Conservation (phyloP, 2,797 vertebrate genomes). For the Channa striata region DNA sequence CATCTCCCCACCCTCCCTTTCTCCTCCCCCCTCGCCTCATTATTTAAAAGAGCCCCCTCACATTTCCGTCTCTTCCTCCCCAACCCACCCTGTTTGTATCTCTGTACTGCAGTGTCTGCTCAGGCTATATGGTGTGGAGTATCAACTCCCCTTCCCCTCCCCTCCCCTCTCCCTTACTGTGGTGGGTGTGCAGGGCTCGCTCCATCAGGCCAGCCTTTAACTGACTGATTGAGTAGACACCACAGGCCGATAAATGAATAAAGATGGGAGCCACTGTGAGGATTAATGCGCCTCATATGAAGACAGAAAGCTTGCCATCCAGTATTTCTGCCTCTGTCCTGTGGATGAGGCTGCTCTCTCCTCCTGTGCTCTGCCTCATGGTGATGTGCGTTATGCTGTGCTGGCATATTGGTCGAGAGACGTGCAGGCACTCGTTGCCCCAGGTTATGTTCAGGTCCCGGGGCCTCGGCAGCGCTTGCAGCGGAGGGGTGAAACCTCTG, state of each 20-base stretch:
- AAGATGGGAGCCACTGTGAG: slow-evolving; percentile 75
- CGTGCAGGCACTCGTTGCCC: slow-evolving; percentile 23
- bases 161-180: slow-evolving; percentile 49
- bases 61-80: slow-evolving; percentile 65
- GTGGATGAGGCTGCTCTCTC: slow-evolving; percentile 29
- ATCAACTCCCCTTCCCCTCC: slow-evolving; percentile 29
- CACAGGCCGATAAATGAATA: slow-evolving; percentile 78
- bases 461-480: slow-evolving; percentile 37
- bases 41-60: slow-evolving; percentile 62
- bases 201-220: slow-evolving; percentile 75
- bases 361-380: slow-evolving; percentile 17
- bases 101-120: slow-evolving; percentile 77
- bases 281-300: slow-evolving; percentile 74
- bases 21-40: slow-evolving; percentile 51
- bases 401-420: slow-evolving; percentile 38
- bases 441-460: slow-evolving; percentile 45
- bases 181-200: slow-evolving; percentile 68
- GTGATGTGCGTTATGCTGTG: slow-evolving; percentile 41
- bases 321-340: slow-evolving; percentile 52
- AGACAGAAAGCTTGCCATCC: slow-evolving; percentile 60
- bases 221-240: slow-evolving; percentile 83
- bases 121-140: slow-evolving; percentile 56
- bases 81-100: slow-evolving; percentile 66
- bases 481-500: slow-evolving; percentile 44
- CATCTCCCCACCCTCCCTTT: slow-evolving; percentile 1